Evolutionary conservation across 2,797 vertebrate genomes (phyloP), one percentile per base, ranked within the genome.

Genomic region (Botia almorhae): DNA sequence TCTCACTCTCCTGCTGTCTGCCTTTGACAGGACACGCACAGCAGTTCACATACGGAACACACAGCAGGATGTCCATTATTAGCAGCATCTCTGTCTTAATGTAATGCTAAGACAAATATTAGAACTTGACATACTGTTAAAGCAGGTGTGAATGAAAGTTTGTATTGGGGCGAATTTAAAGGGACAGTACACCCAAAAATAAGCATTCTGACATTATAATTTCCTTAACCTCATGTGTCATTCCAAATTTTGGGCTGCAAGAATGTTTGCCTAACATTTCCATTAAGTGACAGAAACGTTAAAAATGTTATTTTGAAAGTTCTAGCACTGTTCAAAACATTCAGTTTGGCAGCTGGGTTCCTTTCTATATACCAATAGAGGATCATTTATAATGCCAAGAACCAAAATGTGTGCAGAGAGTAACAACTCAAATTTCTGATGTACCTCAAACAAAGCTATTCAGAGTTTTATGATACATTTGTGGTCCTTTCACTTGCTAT

Each of bases 1-100:
- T 78, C 71, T 83, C 65, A 78, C 53, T 74, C 71, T 82, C 63
- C 33, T 19, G 55, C 61, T 74, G 69, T 71, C 77, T 55, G 69
- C 21, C 56, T 71, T 71, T 79, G 77, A 71, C 69, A 43, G 29
- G 69, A 64, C 58, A 64, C 68, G 53, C 26, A 63, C 46, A 39
- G 13, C 39, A 73, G 23, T 7, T 39, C 51, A 64, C 74, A 71
- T 21, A 46, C 1, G 2, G 48, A 39, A 71, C 4, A 16, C 23
- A 71, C 58, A 17, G 23, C 58, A 71, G 65, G 65, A n/a, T 0
- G 5, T 50, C 51, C 36, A 48, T 56, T 69, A 78, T 60, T 73
- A 69, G 50, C 21, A 56, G 56, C 51, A 43, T 36, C 53, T 43
- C 26, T n/a, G 10, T 53, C 60, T 76, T 55, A 65, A 64, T 64